Evolutionary conservation across 2,113 vertebrate genomes (phyloP).

Genomic region (Sebastes fasciatus): DNA sequence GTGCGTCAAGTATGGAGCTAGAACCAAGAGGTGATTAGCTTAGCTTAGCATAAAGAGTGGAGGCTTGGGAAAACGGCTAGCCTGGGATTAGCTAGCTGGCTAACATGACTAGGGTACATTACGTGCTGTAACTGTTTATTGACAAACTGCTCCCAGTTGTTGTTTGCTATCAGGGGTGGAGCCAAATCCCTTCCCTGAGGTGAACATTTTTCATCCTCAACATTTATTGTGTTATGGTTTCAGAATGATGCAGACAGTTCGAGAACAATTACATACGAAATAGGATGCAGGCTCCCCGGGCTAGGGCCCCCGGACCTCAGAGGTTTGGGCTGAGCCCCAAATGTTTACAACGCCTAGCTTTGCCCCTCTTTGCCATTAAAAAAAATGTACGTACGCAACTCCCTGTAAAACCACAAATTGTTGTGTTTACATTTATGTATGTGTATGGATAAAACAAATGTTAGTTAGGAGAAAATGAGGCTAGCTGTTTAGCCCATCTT

Average conservation of each 20-base stretch:
- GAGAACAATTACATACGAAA: too few relatives aligned
- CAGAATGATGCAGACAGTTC: too few relatives aligned
- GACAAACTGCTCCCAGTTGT: not conserved
- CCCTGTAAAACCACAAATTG: not conserved
- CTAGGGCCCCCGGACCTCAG: too few relatives aligned
- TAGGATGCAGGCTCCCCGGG: too few relatives aligned
- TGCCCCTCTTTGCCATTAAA: not conserved
- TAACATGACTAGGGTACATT: not conserved
- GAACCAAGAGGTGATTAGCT: not conserved
- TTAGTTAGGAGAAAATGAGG: not conserved
- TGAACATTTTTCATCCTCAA: too few relatives aligned
- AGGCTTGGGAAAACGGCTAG: not conserved
- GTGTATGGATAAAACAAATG: not conserved
- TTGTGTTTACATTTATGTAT: not conserved
- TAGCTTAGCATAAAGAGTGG: conserved; percentile 5
- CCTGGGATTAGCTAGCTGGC: not conserved
- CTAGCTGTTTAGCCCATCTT: too few relatives aligned
- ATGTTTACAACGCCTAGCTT: too few relatives aligned
- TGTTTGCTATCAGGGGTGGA: not conserved
- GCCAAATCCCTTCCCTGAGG: too few relatives aligned
- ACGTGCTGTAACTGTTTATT: not conserved
- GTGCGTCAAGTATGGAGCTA: not conserved
- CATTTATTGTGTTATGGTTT: too few relatives aligned
- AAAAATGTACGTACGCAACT: not conserved
- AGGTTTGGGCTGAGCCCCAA: too few relatives aligned